Percentiles rank a stretch among this genome's conserved stretches.
Conservation (phyloP, 2,113 vertebrate species). For the Cinclus mexicanus region DNA sequence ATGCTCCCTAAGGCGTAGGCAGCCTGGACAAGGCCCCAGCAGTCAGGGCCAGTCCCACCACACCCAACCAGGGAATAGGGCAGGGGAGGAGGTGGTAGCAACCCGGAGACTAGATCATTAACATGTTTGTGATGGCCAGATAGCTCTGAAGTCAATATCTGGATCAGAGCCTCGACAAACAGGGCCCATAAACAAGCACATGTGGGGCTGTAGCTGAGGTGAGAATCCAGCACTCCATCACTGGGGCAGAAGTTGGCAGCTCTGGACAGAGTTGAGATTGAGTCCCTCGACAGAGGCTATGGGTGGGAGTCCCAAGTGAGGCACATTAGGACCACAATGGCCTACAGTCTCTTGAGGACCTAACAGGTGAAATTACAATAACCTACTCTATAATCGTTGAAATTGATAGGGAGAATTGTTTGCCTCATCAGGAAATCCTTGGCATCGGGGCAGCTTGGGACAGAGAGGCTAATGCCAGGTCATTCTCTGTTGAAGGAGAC, state of each 20-base stretch:
- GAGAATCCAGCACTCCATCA: not conserved
- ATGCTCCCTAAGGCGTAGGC: not conserved
- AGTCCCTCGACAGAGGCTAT: not conserved
- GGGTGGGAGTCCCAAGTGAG: not conserved
- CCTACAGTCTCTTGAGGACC: not conserved
- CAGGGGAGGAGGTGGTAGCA: not conserved
- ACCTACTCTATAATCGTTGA: not conserved
- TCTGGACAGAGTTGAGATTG: not conserved
- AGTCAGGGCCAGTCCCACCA: not conserved
- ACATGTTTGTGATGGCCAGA: not conserved
- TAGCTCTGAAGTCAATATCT: not conserved
- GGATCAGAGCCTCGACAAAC: not conserved
- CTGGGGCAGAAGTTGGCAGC: not conserved
- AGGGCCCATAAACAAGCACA: not conserved
- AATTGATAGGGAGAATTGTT: not conserved
- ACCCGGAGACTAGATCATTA: not conserved
- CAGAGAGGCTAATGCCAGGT: not conserved
- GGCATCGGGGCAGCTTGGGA: not conserved
- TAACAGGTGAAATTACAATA: not conserved
- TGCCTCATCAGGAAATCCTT: not conserved
- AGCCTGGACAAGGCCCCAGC: not conserved
- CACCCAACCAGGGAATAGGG: not conserved
- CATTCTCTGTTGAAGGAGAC: not conserved
- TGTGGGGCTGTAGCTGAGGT: not conserved
- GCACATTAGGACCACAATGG: not conserved